phyloP scores from a whole-genome alignment of 1,140 invertebrate genomes.

The Brachionus plicatilis region DNA sequence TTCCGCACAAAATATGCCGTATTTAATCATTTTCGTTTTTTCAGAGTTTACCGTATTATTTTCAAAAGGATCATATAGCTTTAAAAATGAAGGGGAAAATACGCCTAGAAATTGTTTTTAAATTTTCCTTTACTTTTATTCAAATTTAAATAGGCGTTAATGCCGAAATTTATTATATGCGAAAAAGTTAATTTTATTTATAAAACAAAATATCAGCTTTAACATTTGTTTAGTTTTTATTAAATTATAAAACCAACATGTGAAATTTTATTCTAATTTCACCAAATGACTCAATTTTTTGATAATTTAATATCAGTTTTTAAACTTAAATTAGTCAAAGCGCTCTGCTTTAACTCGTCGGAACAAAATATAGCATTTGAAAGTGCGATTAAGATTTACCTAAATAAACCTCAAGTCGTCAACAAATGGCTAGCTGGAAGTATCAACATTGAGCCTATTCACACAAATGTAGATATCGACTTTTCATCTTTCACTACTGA shows the following conservation, averaged over 20 bases:
- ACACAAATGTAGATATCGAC: background rate
- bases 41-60: too few relatives aligned
- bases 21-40: too few relatives aligned
- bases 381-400: background rate
- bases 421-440: constrained; percentile 38
- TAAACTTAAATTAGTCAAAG: background rate
- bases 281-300: background rate
- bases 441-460: background rate
- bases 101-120: too few relatives aligned
- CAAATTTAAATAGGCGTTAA: too few relatives aligned
- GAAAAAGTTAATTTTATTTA: background rate
- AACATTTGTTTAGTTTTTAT: background rate
- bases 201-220: background rate
- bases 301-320: background rate
- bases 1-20: too few relatives aligned
- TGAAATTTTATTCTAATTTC: background rate
- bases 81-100: too few relatives aligned
- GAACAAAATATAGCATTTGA: constrained; percentile 15
- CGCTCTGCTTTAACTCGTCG: background rate
- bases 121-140: too few relatives aligned
- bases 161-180: background rate
- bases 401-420: constrained; percentile 32
- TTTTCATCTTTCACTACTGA: background rate
- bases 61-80: too few relatives aligned
- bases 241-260: background rate